Percentiles rank a stretch among this genome's conserved stretches.
phyloP scores from a whole-genome alignment of 1,140 invertebrate genomes.

The Coptotermes formosanus region DNA sequence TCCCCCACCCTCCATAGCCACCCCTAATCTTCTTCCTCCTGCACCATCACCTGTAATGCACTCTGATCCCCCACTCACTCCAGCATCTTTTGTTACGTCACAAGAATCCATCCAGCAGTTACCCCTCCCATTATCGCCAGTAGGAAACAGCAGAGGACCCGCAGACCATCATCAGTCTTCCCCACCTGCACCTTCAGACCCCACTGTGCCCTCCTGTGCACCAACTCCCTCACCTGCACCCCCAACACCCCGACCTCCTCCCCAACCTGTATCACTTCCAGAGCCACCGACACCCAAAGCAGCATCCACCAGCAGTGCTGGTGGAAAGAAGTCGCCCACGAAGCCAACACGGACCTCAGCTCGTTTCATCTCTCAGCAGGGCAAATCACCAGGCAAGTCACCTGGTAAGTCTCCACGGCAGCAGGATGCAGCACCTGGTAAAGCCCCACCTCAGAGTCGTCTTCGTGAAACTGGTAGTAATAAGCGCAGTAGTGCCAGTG shows the following conservation, averaged over 20 bases:
- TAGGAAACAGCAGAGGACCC: neutral
- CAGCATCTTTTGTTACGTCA: constrained; percentile 39
- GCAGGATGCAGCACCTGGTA: constrained; percentile 35
- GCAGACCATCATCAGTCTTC: constrained; percentile 18
- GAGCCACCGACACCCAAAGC: constrained; percentile 32
- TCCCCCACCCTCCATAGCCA: constrained; percentile 44
- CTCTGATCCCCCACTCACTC: constrained; percentile 36
- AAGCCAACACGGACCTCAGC: constrained; percentile 64
- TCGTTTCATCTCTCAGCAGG: constrained; percentile 56
- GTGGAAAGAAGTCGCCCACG: constrained; percentile 61
- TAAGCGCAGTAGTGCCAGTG: constrained; percentile 7
- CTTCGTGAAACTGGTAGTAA: neutral
- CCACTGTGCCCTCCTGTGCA: constrained; percentile 48
- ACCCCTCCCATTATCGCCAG: constrained; percentile 34
- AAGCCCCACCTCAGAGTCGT: constrained; percentile 33
- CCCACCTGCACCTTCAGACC: constrained; percentile 38
- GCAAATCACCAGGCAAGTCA: constrained; percentile 68
- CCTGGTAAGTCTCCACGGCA: constrained; percentile 74
- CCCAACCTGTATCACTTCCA: constrained; percentile 20
- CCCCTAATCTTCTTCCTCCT: constrained; percentile 21
- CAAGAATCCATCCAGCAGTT: constrained; percentile 38
- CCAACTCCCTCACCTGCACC: constrained; percentile 22
- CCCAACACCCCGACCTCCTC: constrained; percentile 32
- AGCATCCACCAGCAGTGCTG: constrained; percentile 38
- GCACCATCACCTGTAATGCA: constrained; percentile 29